Evolutionary conservation across 2,113 vertebrate species (phyloP), one percentile per base, ranked within the genome.

Genomic region (Phalacrocorax pelagicus): DNA sequence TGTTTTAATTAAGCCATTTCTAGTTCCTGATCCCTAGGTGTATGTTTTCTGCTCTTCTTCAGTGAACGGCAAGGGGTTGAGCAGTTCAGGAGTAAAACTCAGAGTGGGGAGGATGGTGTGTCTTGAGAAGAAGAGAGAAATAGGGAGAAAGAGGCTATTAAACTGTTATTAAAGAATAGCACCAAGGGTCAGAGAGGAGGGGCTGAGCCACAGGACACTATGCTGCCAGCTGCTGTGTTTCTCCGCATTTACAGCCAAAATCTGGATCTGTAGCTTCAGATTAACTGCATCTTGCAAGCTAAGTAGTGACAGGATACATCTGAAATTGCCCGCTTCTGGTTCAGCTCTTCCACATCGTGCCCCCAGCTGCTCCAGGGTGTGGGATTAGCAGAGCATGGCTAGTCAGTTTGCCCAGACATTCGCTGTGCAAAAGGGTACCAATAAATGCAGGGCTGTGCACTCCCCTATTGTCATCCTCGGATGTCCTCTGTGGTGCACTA

Each of bases 1-100:
- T 89, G 66, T 80, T 91, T 94, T 89, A 95, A 96, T 97, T 95
- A 94, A 96, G 86, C 74, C n/a, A 47, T 90, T 96, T 95, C 66
- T 83, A 82, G 87, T 91, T 96, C 59, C 78, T 93, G 81, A 55
- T 95, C 89, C 89, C 95, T 88, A 94, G 81, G 74, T 92, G 12
- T 52, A 24, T 29, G 23, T 61, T 97, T 92, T 38, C 47, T 36
- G 24, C 47, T 91, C 55, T 92, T 87, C 73, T 88, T 36, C 62
- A 34, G 16, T 16, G 42, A 90, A 51, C 5, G 10, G 67, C 59
- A 30, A 70, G 38, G 36, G 32, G 65, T 80, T 86, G 87, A 94
- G 58, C 78, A 80, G 63, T 91, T 93, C 71, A 69, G 72, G 21
- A 87, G 51, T 63, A 88, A 70, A 92, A 79, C 54, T 80, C 30